Evolutionary conservation across 1,140 invertebrate genomes (phyloP).

Genomic region (Patella vulgata): DNA sequence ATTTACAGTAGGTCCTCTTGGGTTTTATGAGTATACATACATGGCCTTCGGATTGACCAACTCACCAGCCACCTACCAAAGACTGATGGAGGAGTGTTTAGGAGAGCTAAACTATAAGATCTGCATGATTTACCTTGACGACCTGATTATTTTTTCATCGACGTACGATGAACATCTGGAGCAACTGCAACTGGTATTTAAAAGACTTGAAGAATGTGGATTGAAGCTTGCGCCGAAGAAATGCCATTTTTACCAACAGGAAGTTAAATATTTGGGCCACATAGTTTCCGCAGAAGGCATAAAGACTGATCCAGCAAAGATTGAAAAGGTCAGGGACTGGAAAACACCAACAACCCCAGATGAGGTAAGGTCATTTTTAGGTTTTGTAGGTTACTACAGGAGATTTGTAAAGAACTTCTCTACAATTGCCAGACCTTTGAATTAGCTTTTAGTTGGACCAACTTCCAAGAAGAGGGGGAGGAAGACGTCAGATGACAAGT

Average conservation of each 20-base stretch:
- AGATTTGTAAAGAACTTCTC: constrained; percentile 42
- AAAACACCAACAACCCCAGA: constrained; percentile 43
- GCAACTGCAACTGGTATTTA: constrained; percentile 22
- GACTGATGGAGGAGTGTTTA: constrained; percentile 39
- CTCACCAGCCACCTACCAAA: constrained; percentile 40
- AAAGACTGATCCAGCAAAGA: constrained; percentile 44
- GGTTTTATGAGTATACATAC: constrained; percentile 24
- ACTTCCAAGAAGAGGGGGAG: neutral
- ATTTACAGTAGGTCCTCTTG: constrained; percentile 22
- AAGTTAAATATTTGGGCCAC: constrained; percentile 46
- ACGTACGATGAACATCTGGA: constrained; percentile 21
- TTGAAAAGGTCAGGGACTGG: constrained; percentile 39
- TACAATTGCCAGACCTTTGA: constrained; percentile 36
- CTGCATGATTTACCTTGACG: constrained; percentile 22
- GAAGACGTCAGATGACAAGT: neutral
- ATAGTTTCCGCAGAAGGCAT: constrained; percentile 39
- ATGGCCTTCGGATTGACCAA: constrained; percentile 28
- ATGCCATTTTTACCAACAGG: constrained; percentile 58
- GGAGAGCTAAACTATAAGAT: constrained; percentile 17
- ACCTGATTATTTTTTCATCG: constrained; percentile 30
- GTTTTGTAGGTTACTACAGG: constrained; percentile 36
- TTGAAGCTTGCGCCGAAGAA: constrained; percentile 33
- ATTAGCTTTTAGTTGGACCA: constrained; percentile 38
- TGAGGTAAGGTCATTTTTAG: constrained; percentile 50
- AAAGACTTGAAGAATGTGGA: constrained; percentile 10